These are phyloP conservation scores for Albula goreensis DNA, from an alignment of 2,113 vertebrate species.

Conservation along the genomic window DNA sequence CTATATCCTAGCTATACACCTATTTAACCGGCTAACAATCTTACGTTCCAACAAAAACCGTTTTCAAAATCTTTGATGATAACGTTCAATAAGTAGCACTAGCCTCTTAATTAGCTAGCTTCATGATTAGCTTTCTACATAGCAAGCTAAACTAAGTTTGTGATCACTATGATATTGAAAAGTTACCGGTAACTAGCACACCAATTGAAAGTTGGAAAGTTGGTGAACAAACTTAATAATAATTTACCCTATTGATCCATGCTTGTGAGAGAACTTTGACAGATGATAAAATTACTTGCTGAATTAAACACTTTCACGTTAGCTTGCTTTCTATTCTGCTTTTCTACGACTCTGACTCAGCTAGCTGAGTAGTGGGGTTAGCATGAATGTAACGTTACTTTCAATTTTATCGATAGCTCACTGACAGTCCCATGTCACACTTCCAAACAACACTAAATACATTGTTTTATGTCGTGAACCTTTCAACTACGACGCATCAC, in stretches of 20 bases:
- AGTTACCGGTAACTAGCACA: not conserved
- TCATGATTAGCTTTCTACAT: not conserved
- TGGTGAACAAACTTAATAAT: not conserved
- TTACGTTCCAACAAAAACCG: not conserved
- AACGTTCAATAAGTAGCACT: not conserved
- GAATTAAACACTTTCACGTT: not conserved
- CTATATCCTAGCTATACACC: not conserved
- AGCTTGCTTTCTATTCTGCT: not conserved
- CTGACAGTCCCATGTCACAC: not conserved
- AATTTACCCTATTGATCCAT: not conserved
- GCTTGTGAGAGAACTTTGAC: not conserved
- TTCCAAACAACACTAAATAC: not conserved
- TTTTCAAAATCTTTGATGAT: not conserved
- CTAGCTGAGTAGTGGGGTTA: not conserved
- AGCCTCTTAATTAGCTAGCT: not conserved
- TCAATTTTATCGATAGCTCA: not conserved
- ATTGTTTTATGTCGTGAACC: not conserved
- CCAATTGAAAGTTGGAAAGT: not conserved
- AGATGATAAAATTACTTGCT: not conserved
- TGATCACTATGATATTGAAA: not conserved
- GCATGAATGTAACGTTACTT: not conserved
- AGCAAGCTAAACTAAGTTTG: not conserved
- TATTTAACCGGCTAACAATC: not conserved
- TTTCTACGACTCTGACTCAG: not conserved
- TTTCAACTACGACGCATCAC: not conserved